These are phyloP conservation scores for Xanthia togata DNA, from an alignment of 2,888 invertebrate genomes.

Conservation along the genomic window DNA sequence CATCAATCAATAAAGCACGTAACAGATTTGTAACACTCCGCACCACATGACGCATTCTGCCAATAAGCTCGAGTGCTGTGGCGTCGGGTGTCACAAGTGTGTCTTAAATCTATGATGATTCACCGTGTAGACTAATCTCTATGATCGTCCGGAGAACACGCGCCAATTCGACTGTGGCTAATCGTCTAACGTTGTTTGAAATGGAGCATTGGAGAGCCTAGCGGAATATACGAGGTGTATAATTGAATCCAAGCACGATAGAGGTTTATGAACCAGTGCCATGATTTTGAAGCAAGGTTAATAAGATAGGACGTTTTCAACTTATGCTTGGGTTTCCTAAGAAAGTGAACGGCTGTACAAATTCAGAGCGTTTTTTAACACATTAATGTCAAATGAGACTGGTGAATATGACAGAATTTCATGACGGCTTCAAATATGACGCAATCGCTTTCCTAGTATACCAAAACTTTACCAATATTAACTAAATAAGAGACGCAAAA, in stretches of 20 bases:
- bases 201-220: slow-evolving; percentile 34
- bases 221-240: slow-evolving; percentile 27
- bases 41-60: slow-evolving; percentile 19
- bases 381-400: no score
- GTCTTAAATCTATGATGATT: slow-evolving; percentile 46
- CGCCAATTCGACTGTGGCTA: slow-evolving; percentile 59
- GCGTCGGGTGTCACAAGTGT: slow-evolving; percentile 52
- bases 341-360: not conserved
- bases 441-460: not conserved
- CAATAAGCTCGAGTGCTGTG: slow-evolving; percentile 37
- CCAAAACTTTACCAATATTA: not conserved
- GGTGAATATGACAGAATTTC: not conserved
- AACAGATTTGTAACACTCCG: slow-evolving; percentile 28
- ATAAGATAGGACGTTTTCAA: not conserved
- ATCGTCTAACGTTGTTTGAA: slow-evolving; percentile 51
- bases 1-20: slow-evolving; percentile 28
- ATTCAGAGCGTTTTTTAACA: not conserved
- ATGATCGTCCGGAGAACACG: slow-evolving; percentile 43
- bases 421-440: not conserved
- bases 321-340: not conserved
- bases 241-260: slow-evolving; percentile 43
- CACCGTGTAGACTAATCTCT: slow-evolving; percentile 60
- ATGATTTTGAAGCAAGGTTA: slow-evolving; percentile 22
- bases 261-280: slow-evolving; percentile 12
- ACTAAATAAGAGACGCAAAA: not conserved